Conservation (phyloP, 2,797 vertebrate species). For the Sebastes dallii region DNA sequence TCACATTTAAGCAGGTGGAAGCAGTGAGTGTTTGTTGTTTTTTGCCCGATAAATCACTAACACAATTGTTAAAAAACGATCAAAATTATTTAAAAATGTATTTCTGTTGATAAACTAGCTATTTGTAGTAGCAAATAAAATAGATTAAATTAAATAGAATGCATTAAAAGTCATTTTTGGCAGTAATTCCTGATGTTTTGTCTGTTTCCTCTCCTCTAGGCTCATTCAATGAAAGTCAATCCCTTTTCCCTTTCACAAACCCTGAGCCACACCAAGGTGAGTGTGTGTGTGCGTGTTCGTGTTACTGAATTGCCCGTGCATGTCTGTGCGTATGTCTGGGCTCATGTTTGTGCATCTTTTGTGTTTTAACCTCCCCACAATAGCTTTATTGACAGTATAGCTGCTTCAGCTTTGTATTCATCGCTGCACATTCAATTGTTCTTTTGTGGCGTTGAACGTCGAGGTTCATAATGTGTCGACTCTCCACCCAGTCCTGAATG, state of each 20-base stretch:
- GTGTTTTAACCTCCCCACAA: constrained; percentile 41
- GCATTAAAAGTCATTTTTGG: background rate
- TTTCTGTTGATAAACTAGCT: background rate
- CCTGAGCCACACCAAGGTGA: constrained; percentile 86
- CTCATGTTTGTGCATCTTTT: constrained; percentile 63
- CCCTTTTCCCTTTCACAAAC: constrained; percentile 87
- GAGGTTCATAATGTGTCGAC: constrained; percentile 42
- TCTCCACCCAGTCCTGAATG: constrained; percentile 33
- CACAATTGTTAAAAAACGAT: background rate
- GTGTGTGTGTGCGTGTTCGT: constrained; percentile 23
- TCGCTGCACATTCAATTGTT: constrained; percentile 38
- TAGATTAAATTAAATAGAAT: background rate
- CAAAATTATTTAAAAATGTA: background rate
- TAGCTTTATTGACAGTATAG: constrained; percentile 44
- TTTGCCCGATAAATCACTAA: background rate
- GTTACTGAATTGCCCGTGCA: constrained; percentile 18
- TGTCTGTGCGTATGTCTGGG: constrained; percentile 36
- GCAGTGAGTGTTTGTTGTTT: background rate
- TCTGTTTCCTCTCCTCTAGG: constrained; percentile 69
- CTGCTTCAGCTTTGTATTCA: constrained; percentile 47
- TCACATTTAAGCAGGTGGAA: background rate
- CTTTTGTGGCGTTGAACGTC: constrained; percentile 41
- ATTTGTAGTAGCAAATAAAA: background rate
- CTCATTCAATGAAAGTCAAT: constrained; percentile 88
- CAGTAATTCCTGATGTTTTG: background rate